Evolutionary conservation across 2,888 invertebrate genomes (phyloP), one percentile per base, ranked within the genome.

Genomic region (Julus scanicus): DNA sequence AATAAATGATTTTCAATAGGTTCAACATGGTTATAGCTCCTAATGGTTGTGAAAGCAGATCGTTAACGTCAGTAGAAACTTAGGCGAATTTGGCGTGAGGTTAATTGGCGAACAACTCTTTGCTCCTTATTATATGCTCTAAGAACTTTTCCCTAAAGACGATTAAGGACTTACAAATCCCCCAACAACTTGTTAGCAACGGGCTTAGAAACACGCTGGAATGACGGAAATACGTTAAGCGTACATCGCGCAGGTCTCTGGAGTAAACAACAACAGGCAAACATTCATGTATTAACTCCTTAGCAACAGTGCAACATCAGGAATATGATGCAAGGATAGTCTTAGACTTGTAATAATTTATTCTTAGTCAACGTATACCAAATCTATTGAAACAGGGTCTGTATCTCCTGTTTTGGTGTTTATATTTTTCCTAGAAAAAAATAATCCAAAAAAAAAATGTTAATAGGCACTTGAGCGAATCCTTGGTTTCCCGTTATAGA

Each of bases 91-190:
- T 80, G 80, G 80, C 37, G 80, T 80, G 80, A 80, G 80, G 80
- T 80, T 80, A 80, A 80, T 80, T 80, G 80, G 80, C 80, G 80
- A 80, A 80, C 80, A 80, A 80, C 80, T 80, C 80, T 80, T 80
- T 80, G 80, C 80, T 80, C 80, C 80, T 80, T 80, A 80, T 80
- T 80, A 80, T 37, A 80, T 80, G 80, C 80, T 37, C 80, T 80
- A 80, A 80, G 80, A 80, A 80, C 80, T 37, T 80, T 80, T 80
- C 80, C 80, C 80, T 37, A 80, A 80, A 80, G 80, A 80, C 80
- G 80, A 80, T 80, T 80, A 80, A 80, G 37, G 80, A 80, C 80
- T 80, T 80, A 80, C 80, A 80, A 80, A 80, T 80, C 80, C 80
- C 80, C 80, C 80, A 80, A 80, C 80, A 80, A 80, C 80, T 80